Base-by-base conservation (phyloP, 2,797 vertebrate genomes). In the Lithobates pipiens region DNA sequence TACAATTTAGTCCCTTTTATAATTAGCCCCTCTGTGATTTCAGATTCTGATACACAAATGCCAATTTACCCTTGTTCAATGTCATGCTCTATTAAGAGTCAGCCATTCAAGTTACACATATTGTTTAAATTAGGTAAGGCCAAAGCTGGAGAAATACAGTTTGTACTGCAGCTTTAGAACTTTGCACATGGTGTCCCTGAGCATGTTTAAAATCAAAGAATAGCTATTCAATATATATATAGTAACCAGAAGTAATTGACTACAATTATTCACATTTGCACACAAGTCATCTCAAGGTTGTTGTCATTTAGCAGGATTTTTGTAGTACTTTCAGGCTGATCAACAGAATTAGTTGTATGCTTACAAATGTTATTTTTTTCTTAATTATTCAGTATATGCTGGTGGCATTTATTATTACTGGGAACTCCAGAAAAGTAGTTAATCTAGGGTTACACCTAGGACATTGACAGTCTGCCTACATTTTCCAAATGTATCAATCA, bases 1-100 rank as follows among this genome's bases (percentile, higher is more conserved):
- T 72, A 18, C 79, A 77, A 25, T 42, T 73, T 71, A 42, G 25
- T 29, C 65, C 65, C 67, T 72, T 36, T 54, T 76, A 77, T 82
- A 82, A 86, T 82, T 86, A 82, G 46, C 50, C 79, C 73, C 46
- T 65, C 72, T 86, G 84, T 81, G 73, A 86, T 71, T 86, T 82
- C 32, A 70, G 23, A 76, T 85, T 76, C 72, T 85, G 34, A 86
- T 63, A 36, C 65, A 63, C 85, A 82, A 82, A 86, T 77, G 79
- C 85, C 79, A 82, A 68, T 72, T 63, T 61, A 61, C 73, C 80
- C 75, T 77, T 77, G 78, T 77, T 77, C 78, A 80, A 70, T 86
- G 84, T 80, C 84, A 86, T n/a, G 36, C 85, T 81, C 85, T 76
- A 63, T 76, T 86, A 80, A 23, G 46, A 81, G 71, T n/a, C 72